Conservation (phyloP, 2,113 vertebrate genomes). For the Apaloderma vittatum region DNA sequence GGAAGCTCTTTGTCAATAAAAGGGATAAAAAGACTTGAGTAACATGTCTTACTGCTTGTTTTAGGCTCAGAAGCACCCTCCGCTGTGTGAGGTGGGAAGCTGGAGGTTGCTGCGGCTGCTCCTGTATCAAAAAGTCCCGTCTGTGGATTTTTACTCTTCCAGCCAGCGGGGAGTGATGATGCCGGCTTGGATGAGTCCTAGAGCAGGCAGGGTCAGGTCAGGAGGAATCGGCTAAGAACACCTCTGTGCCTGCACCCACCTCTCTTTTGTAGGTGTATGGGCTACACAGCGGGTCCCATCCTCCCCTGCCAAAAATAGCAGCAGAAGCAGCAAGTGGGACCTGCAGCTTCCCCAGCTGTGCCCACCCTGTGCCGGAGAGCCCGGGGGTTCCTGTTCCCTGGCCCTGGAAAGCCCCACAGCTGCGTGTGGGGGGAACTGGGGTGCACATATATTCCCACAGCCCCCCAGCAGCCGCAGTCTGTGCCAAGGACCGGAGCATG, state of each 20-base stretch:
- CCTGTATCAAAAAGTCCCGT: accelerated
- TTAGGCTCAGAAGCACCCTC: not conserved
- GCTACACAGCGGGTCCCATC: too few relatives aligned
- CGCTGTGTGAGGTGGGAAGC: accelerated
- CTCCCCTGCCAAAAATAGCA: not conserved
- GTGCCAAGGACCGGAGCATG: not conserved
- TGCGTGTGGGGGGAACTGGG: not conserved
- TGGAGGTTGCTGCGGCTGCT: not conserved
- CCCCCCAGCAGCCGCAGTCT: accelerated
- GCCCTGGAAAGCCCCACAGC: not conserved
- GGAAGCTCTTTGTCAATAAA: not conserved
- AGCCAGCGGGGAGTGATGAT: accelerated
- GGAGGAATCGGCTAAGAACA: not conserved
- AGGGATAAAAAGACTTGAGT: not conserved
- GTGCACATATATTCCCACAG: not conserved
- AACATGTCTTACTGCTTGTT: not conserved
- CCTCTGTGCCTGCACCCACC: not conserved
- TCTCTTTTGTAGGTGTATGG: not conserved
- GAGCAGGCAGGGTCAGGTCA: accelerated
- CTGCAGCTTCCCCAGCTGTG: not conserved
- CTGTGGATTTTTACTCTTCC: not conserved
- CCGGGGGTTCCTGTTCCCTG: not conserved
- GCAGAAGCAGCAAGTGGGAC: not conserved
- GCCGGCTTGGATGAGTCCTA: not conserved
- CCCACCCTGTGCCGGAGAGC: accelerated